Evolutionary conservation across 2,113 vertebrate species (phyloP), one percentile per base, ranked within the genome.

Genomic region (Crotalus horridus): DNA sequence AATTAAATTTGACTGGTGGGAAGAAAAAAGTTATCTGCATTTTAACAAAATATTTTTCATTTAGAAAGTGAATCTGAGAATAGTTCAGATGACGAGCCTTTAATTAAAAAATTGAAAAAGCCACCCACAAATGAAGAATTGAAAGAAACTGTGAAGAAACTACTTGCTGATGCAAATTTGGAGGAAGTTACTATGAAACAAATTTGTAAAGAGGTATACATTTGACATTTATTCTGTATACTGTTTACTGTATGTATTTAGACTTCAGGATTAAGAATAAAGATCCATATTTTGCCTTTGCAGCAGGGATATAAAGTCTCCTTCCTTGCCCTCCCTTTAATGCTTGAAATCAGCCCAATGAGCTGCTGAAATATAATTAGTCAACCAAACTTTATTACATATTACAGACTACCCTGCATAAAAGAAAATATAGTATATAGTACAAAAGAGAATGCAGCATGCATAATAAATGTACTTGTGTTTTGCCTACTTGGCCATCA

Each of bases 101-200:
- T 99, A 95, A 99, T 99, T 97, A 99, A 98, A 96, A 99, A 99
- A 96, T 81, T 99, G 54, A 99, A 98, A 96, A 99, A 98, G 92
- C 96, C 98, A 21, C 99, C 98, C 51, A 98, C 97, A 1, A 98
- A 99, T 96, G 98, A 99, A 94, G 98, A 99, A 91, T 95, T 99
- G 95, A 98, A 98, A 96, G 98, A 98, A 96, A 98, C 98, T 6
- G 97, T 99, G 69, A 98, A 98, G 96, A 97, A 97, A 51, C 97
- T 99, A 29, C 96, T 99, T 96, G 98, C 98, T 92, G 98, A 97
- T 94, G 99, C 98, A 88, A 97, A 99, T 95, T 97, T 99, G 97
- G 98, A 99, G 95, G 99, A 99, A 97, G 98, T 99, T 94, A 99
- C 99, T 93, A 99, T 99, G 99, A 99, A 99, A 93, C 98, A 99